Conservation (phyloP, 2,888 invertebrate species). For the Xylota segnis region DNA sequence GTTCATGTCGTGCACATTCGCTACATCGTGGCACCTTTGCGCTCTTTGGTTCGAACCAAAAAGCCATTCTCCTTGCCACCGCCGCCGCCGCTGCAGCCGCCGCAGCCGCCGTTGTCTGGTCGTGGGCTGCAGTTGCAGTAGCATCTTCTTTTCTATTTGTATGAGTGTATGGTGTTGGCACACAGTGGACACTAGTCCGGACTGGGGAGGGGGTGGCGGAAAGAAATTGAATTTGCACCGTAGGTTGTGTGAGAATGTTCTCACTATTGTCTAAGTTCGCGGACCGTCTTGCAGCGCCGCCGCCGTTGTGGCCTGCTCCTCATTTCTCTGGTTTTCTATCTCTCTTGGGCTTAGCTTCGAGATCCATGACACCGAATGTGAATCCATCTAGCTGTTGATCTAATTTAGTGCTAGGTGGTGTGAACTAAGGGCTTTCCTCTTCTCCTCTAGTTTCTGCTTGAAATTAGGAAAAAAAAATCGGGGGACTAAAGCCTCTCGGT, state of each 20-base stretch:
- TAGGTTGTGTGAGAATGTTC: constrained; percentile 84
- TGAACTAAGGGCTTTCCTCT: constrained; percentile 74
- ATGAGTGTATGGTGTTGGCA: constrained; percentile 39
- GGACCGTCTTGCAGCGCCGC: constrained; percentile 38
- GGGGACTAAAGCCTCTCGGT: constrained; percentile 30
- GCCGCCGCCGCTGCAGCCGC: constrained; percentile 47
- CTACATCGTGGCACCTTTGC: constrained; percentile 74
- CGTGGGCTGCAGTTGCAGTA: constrained; percentile 65
- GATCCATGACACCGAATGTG: constrained; percentile 77
- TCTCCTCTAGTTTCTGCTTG: constrained; percentile 52
- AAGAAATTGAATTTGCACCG: constrained; percentile 63
- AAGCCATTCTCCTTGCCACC: constrained; percentile 62
- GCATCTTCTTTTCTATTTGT: constrained; percentile 73
- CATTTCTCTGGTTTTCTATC: not conserved
- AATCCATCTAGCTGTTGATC: constrained; percentile 77
- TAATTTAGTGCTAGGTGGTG: constrained; percentile 75
- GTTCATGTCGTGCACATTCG: constrained; percentile 75
- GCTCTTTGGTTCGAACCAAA: constrained; percentile 65
- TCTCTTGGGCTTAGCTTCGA: constrained; percentile 41
- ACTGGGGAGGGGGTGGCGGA: constrained; percentile 32
- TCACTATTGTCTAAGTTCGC: constrained; percentile 83
- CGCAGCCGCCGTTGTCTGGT: constrained; percentile 47
- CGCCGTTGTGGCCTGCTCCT: not conserved
- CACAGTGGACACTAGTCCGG: constrained; percentile 64
- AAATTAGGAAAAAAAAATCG: constrained; percentile 59